A percentile compares a stretch with the other conserved stretches of the same genome.
phyloP scores from a whole-genome alignment of 2,797 vertebrate species.

The Chrysocyon brachyurus region DNA sequence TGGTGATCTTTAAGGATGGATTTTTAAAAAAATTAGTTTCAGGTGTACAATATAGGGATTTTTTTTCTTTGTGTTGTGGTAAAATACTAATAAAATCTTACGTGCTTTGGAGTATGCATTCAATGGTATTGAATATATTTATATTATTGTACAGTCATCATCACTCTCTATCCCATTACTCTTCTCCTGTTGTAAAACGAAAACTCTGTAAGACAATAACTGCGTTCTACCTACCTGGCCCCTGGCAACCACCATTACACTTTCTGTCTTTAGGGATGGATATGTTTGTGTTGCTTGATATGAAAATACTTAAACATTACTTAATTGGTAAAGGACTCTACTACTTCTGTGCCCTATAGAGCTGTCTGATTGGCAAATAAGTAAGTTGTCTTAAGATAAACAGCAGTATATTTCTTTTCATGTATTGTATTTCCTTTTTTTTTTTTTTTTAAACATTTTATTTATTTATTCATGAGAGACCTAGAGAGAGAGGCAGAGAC shows the following conservation, averaged over 20 bases:
- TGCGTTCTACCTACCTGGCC: background rate
- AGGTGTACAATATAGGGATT: background rate
- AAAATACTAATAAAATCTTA: background rate
- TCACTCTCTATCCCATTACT: background rate
- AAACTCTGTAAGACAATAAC: background rate
- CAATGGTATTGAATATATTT: background rate
- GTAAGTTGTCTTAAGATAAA: slow-evolving; percentile 33
- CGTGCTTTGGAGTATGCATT: background rate
- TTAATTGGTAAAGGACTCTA: slow-evolving; percentile 6
- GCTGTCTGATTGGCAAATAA: background rate
- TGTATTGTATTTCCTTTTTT: background rate
- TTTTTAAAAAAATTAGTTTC: background rate
- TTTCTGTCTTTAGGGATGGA: slow-evolving; percentile 25
- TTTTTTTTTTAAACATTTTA: too few relatives aligned
- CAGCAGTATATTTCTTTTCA: background rate
- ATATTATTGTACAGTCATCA: background rate
- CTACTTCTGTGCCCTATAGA: background rate
- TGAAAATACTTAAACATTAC: slow-evolving; percentile 11
- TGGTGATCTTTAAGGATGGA: background rate
- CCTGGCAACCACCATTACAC: background rate
- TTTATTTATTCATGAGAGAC: too few relatives aligned
- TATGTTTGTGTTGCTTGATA: slow-evolving; percentile 19
- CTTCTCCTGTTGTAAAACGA: background rate
- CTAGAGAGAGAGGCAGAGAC: too few relatives aligned
- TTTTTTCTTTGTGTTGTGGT: background rate